Percentiles rank a stretch among this genome's conserved stretches.
Conservation (phyloP, 2,113 vertebrate genomes). For the Heterochromis multidens region DNA sequence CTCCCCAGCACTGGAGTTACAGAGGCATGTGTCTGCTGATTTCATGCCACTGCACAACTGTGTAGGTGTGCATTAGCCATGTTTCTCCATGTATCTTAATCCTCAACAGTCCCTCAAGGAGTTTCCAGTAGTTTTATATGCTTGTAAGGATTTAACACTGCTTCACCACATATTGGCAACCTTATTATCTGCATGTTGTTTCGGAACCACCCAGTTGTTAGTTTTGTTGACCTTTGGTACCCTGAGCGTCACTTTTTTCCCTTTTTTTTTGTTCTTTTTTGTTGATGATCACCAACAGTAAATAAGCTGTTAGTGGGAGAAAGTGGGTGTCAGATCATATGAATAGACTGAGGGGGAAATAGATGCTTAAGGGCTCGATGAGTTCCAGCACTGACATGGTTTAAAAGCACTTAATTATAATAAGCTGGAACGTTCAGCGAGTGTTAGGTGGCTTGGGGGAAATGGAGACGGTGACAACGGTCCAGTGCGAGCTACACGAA, state of each 20-base stretch:
- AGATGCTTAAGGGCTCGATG: slow-evolving; percentile 49
- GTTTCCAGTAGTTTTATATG: slow-evolving; percentile 1
- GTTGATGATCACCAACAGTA: slow-evolving; percentile 44
- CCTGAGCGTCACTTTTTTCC: neutral
- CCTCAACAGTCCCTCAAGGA: slow-evolving; percentile 41
- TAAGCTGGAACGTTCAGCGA: slow-evolving; percentile 55
- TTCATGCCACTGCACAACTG: slow-evolving; percentile 43
- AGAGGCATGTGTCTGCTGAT: slow-evolving; percentile 44
- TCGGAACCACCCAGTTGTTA: neutral
- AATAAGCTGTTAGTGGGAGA: slow-evolving; percentile 57
- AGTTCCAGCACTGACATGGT: slow-evolving; percentile 61
- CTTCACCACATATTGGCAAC: neutral
- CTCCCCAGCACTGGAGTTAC: slow-evolving; percentile 43
- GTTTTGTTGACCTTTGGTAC: slow-evolving; percentile 10
- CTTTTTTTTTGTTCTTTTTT: neutral
- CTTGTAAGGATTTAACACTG: slow-evolving; percentile 25
- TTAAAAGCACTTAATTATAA: slow-evolving; percentile 75
- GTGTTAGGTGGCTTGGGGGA: slow-evolving; percentile 48
- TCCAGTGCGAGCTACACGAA: slow-evolving; percentile 37
- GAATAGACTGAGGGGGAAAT: slow-evolving; percentile 46
- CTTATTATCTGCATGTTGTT: slow-evolving; percentile 8
- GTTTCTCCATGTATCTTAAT: slow-evolving; percentile 49
- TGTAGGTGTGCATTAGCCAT: slow-evolving; percentile 63
- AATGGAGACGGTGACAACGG: slow-evolving; percentile 47
- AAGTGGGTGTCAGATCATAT: slow-evolving; percentile 58